phyloP scores from a whole-genome alignment of 2,888 invertebrate species.

The Petrophora chlorosata region DNA sequence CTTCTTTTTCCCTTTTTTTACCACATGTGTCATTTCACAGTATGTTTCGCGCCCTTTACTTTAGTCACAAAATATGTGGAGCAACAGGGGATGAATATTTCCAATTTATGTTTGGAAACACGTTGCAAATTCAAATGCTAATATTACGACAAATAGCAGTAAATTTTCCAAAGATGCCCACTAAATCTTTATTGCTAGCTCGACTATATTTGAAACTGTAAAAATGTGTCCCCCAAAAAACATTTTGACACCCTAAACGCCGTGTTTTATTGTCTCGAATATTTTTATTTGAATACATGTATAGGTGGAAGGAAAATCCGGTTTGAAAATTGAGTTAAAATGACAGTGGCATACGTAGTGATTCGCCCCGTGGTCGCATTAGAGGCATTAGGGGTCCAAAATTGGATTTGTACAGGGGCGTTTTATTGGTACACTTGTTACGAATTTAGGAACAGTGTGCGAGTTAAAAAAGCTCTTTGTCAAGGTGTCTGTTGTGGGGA shows the following conservation, averaged over 20 bases:
- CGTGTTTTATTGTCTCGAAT: conserved; percentile 74
- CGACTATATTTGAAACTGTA: conserved; percentile 68
- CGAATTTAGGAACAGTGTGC: conserved; percentile 67
- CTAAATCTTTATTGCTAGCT: conserved; percentile 70
- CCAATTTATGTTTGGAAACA: conserved; percentile 29
- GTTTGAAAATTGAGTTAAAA: conserved; percentile 83
- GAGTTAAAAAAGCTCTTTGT: conserved; percentile 63
- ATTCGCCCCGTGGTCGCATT: conserved; percentile 81
- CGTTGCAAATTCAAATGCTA: conserved; percentile 31
- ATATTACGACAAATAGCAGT: conserved; percentile 30
- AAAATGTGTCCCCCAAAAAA: conserved; percentile 62
- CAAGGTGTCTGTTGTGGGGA: conserved; percentile 44
- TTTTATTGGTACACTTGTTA: conserved; percentile 82
- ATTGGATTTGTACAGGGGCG: conserved; percentile 80
- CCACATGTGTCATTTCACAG: neutral
- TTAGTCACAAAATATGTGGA: neutral
- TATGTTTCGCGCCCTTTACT: conserved; percentile 14
- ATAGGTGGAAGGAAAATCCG: conserved; percentile 36
- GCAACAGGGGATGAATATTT: conserved; percentile 17
- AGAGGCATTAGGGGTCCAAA: conserved; percentile 79
- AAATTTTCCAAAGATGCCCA: conserved; percentile 56
- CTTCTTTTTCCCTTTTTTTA: conserved; percentile 25
- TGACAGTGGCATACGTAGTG: conserved; percentile 82
- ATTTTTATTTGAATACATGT: conserved; percentile 71
- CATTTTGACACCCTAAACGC: conserved; percentile 73